Base-by-base conservation (phyloP, 1,140 invertebrate genomes). In the Atta colombica region DNA sequence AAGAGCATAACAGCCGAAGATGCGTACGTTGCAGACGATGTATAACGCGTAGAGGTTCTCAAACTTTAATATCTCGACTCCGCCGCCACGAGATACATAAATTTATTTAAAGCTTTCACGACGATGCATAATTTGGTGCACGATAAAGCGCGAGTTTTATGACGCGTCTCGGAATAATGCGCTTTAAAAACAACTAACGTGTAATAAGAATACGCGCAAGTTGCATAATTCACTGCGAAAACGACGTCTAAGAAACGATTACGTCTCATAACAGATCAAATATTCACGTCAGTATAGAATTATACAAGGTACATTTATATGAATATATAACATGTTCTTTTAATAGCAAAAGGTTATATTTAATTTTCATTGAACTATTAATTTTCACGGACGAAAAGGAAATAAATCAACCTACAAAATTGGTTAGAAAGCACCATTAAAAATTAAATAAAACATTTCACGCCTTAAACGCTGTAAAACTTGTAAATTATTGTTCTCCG, bases 101-200 rank as follows among this genome's bases (percentile, higher is more conserved):
- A 84, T 84, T 84, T 75, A 84, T 84, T 75, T 75, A 75, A 75
- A 61, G 80, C 80, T 75, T 71, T 84, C 80, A 74, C 25, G 35
- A 28, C n/a, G 69, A 25, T 14, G 80, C 69, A 84, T 84, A 84
- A 84, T 84, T 84, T 72, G 80, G 55, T 14, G 55, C n/a, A 55
- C 69, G 80, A 84, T 84, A 84, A 84, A 84, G 69, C 58, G 69
- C 55, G 74, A 84, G 80, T 74, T 84, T 82, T 84, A 84, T 71
- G 39, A 84, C 45, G 55, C 69, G 58, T 75, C 25, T 31, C 25
- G 39, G 80, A 39, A 84, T 75, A 75, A 84, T 49, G 39, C 55
- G 39, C 53, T 61, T 25, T 82, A 61, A 82, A 82, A 74, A 61
- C 80, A 74, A 80, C 61, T 63, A 74, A 61, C 25, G 69, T 58